Evolutionary conservation across 2,113 vertebrate genomes (phyloP).

Genomic region (Sinocyclocheilus anophthalmus): DNA sequence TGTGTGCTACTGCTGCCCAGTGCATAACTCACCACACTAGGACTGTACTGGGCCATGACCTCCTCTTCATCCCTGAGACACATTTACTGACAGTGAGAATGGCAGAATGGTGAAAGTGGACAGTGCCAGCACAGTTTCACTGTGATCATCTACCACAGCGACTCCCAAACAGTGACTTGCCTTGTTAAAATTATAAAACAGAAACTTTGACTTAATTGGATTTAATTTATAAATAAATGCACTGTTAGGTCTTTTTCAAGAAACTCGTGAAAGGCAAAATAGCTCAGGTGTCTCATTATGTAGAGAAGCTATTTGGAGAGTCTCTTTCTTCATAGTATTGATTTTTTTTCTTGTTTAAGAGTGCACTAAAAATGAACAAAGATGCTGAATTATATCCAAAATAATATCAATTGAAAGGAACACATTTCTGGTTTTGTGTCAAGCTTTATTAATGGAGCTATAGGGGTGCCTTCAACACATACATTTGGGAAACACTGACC

Average conservation of each 20-base stretch:
- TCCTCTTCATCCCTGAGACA: slow-evolving; percentile 72
- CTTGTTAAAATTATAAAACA: neutral
- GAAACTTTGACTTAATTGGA: neutral
- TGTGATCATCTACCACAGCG: neutral
- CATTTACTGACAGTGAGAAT: neutral
- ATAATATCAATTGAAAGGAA: neutral
- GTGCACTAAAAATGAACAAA: neutral
- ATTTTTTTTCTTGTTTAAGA: neutral
- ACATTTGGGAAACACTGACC: neutral
- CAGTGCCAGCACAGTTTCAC: neutral
- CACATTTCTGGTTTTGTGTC: neutral
- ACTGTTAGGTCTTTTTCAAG: neutral
- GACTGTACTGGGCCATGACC: slow-evolving; percentile 75
- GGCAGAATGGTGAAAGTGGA: slow-evolving; percentile 9
- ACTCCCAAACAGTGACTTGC: neutral
- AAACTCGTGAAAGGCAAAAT: neutral
- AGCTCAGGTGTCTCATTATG: neutral
- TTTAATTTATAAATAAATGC: neutral
- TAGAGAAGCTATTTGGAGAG: neutral
- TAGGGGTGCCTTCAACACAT: neutral
- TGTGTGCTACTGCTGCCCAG: slow-evolving; percentile 59
- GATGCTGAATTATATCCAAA: neutral
- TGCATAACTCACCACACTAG: slow-evolving; percentile 79
- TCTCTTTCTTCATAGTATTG: neutral
- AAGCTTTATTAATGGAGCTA: neutral